Conservation (phyloP, 2,797 vertebrate genomes). For the Schizothorax lantsangensis region DNA sequence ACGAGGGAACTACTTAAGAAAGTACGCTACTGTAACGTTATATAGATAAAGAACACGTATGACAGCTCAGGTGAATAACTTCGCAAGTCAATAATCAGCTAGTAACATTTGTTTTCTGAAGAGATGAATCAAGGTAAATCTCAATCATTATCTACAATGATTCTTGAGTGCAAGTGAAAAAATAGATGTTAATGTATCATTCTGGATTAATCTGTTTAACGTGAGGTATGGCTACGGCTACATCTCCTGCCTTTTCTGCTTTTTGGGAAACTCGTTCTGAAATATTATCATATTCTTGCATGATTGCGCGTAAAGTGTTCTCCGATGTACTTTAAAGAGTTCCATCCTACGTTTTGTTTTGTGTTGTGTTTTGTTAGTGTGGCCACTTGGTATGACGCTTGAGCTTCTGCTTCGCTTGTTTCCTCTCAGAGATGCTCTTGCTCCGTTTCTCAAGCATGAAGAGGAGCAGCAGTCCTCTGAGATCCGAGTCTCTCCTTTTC, state of each 20-base stretch:
- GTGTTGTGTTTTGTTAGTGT: neutral
- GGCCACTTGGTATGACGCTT: neutral
- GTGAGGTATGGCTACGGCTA: no score
- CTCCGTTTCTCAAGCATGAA: conserved; percentile 90
- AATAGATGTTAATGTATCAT: neutral
- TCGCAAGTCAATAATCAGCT: neutral
- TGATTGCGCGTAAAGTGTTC: neutral
- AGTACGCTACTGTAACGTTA: neutral
- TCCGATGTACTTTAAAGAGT: neutral
- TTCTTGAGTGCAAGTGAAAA: neutral
- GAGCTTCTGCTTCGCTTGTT: neutral
- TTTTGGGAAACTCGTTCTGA: neutral
- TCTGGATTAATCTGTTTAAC: neutral
- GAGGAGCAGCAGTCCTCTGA: conserved; percentile 82
- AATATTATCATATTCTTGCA: neutral
- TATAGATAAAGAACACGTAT: neutral
- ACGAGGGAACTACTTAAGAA: neutral
- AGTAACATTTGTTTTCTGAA: no score
- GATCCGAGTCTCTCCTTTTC: conserved; percentile 81
- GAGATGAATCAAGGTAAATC: neutral
- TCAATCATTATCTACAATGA: no score
- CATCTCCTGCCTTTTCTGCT: neutral
- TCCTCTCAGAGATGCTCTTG: conserved; percentile 73
- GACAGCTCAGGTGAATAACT: neutral
- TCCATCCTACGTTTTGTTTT: neutral